Base-by-base conservation (phyloP, 2,113 vertebrate genomes). In the Syrrhaptes paradoxus region DNA sequence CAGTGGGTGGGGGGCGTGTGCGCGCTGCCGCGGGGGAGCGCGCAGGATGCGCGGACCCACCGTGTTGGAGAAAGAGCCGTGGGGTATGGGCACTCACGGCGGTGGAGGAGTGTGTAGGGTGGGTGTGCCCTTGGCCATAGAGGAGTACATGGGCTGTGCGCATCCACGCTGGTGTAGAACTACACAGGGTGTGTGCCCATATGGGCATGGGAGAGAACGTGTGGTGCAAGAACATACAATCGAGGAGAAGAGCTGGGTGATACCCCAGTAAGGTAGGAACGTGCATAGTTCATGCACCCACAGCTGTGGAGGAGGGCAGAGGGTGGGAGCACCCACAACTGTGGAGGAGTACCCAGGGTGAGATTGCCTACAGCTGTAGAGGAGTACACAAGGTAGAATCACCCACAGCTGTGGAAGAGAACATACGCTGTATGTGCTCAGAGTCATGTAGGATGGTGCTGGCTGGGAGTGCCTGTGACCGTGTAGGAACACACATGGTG, bases 41-140 rank as follows among this genome's bases (percentile, higher is more conserved):
- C 2, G 7, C 3, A 9, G 18, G 6, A 21, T 20, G 38, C 5
- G 5, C 1, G 32, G 18, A 4, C 32, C 32, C 32, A 0, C 36
- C 0, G 43, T 1, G 51, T 0, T n/a, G 43, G 17, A 25, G 45
- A 19, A 55, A 6, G 13, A 28, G 1, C 31, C 15, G 0, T 1
- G 16, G 36, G 76, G 11, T 14, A 3, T 0, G 9, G 3, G 36
- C 9, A 2, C 11, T 34, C 4, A 2, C 3, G 7, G 16, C 45
- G 4, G 14, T 2, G 9, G 22, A 29, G 49, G 16, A 6, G 41
- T 0, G 17, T 1, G 9, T 2, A 1, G 68, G 18, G 43, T 11
- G 49, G 11, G 36, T 6, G 48, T 17, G 2, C 2, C 54, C 46
- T 3, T 6, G 24, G 58, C 58, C 15, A 3, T 6, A 14, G 20